A percentile compares a stretch with the other conserved stretches of the same genome.
phyloP scores from a whole-genome alignment of 1,140 invertebrate genomes.

The Brachionus plicatilis region DNA sequence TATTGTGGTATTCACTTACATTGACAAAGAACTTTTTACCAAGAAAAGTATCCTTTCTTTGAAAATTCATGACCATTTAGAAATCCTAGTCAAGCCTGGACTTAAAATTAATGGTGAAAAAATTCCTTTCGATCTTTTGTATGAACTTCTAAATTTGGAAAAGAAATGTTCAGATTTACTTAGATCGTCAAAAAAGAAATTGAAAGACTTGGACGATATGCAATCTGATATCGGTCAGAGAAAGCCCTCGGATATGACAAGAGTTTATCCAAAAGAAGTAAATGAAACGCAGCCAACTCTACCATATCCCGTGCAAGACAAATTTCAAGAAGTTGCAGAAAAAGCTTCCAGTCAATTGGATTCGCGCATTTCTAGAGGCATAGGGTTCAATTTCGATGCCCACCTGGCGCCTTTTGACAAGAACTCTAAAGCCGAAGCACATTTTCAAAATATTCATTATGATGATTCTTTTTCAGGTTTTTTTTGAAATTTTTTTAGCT shows the following conservation, averaged over 20 bases:
- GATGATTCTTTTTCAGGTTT: no score
- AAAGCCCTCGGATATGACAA: background rate
- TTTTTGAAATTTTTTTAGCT: background rate
- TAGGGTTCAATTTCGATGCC: background rate
- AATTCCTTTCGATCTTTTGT: background rate
- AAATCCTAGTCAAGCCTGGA: background rate
- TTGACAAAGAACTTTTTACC: background rate
- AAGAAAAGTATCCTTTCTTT: background rate
- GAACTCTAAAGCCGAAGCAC: background rate
- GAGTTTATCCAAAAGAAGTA: background rate
- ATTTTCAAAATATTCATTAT: no score
- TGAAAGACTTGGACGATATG: background rate
- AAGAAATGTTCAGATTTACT: background rate
- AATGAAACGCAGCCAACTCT: background rate
- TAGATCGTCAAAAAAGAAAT: background rate
- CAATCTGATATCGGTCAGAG: background rate
- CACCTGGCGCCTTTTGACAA: background rate
- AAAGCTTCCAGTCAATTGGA: background rate
- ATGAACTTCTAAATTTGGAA: background rate
- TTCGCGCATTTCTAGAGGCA: background rate
- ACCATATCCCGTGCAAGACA: background rate
- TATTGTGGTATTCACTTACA: background rate
- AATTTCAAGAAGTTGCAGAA: background rate
- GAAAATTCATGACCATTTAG: background rate
- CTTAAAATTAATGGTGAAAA: background rate